These are phyloP conservation scores for Scaptomyza montana DNA, from an alignment of 1,140 invertebrate genomes.

Conservation along the genomic window DNA sequence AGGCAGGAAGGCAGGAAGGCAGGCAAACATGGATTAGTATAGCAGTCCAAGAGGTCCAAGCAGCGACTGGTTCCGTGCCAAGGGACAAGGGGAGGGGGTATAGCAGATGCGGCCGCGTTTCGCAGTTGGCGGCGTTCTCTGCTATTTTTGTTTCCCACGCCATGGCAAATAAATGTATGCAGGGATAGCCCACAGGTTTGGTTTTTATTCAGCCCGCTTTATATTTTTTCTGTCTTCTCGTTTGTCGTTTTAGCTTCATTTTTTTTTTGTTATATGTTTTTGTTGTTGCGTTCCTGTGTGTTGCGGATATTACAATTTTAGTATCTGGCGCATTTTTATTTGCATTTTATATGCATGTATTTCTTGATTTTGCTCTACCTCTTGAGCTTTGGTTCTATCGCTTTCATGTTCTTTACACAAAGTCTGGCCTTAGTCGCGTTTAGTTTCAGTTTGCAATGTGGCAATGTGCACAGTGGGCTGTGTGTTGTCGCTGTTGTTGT, in stretches of 20 bases:
- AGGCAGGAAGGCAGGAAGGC: neutral
- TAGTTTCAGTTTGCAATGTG: conserved; percentile 50
- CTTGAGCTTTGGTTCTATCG: conserved; percentile 6
- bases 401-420: conserved; percentile 9
- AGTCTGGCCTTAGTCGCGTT: conserved; percentile 44
- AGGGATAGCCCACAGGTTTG: conserved; percentile 67
- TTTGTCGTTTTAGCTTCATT: conserved; percentile 26
- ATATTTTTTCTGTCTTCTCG: conserved; percentile 31
- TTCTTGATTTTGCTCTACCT: conserved; percentile 38
- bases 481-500: conserved; percentile 1
- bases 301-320: conserved; percentile 80
- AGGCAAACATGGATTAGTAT: conserved; percentile 59
- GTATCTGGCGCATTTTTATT: conserved; percentile 80
- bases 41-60: conserved; percentile 5
- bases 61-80: conserved; percentile 55
- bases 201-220: conserved; percentile 33
- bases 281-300: conserved; percentile 56
- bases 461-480: conserved; percentile 26
- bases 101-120: conserved; percentile 40
- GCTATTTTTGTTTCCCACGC: conserved; percentile 73
- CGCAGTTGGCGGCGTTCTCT: conserved; percentile 33
- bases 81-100: neutral
- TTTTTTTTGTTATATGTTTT: conserved; percentile 11
- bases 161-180: conserved; percentile 48
- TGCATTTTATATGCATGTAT: conserved; percentile 81